These are phyloP conservation scores for Plutella xylostella DNA, from an alignment of 2,888 invertebrate species.

Conservation along the genomic window DNA sequence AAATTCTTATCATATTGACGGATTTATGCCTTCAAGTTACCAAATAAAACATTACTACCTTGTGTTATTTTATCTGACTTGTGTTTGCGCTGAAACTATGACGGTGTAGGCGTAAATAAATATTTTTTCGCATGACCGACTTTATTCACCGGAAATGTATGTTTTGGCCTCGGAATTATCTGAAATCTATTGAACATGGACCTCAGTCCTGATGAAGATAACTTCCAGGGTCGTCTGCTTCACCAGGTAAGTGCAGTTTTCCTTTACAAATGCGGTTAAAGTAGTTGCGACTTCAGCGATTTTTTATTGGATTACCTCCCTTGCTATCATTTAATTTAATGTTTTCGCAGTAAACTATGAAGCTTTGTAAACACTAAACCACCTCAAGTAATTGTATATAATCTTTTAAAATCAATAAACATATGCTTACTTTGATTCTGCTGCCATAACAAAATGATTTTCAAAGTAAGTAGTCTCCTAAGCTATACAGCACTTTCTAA, in stretches of 20 bases:
- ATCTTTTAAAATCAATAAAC: too few relatives aligned
- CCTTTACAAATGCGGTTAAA: not conserved
- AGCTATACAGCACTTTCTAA: too few relatives aligned
- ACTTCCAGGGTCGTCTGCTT: conserved; percentile 81
- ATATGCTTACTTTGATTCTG: too few relatives aligned
- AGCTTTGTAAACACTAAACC: too few relatives aligned
- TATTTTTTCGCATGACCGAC: conserved; percentile 45
- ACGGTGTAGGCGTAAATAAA: conserved; percentile 14
- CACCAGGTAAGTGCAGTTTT: conserved; percentile 71
- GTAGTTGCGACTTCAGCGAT: not conserved
- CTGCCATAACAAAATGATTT: too few relatives aligned
- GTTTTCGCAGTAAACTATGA: too few relatives aligned
- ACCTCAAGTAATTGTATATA: too few relatives aligned
- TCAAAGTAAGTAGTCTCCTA: too few relatives aligned
- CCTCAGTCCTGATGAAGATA: conserved; percentile 83
- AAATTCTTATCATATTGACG: not conserved
- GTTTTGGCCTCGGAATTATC: conserved; percentile 28
- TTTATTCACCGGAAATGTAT: conserved; percentile 40
- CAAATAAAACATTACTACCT: conserved; percentile 2
- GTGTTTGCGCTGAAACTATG: not conserved
- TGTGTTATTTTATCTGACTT: not conserved
- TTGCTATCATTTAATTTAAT: too few relatives aligned
- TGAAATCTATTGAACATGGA: conserved; percentile 56
- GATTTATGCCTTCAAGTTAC: conserved; percentile 16
- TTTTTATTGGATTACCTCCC: too few relatives aligned